phyloP scores from a whole-genome alignment of 2,888 invertebrate genomes.

The Tipula lateralis region DNA sequence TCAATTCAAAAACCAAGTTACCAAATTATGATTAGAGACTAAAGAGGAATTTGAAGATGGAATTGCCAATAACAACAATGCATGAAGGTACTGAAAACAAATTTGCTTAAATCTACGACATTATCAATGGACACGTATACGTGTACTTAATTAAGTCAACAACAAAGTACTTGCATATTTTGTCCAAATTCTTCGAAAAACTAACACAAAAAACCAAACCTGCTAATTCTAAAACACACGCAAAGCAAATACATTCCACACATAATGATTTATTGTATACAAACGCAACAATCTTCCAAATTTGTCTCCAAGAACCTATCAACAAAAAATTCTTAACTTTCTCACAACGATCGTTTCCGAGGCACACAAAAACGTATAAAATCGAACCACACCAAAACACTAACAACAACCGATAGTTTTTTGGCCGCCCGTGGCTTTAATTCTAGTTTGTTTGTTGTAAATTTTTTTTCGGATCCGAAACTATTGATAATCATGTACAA shows the following conservation, averaged over 20 bases:
- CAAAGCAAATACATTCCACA: not conserved
- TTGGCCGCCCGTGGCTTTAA: constrained; percentile 5
- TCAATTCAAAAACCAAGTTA: too few species aligned
- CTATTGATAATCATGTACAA: constrained; percentile 4
- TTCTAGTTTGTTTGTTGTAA: not conserved
- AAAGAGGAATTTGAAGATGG: too few species aligned
- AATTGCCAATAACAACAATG: too few species aligned
- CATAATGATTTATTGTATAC: not conserved
- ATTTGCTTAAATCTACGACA: too few species aligned
- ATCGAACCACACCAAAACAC: not conserved
- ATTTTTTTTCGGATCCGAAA: not conserved
- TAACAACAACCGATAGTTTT: too few species aligned
- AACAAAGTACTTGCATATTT: too few species aligned
- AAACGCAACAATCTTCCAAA: not conserved
- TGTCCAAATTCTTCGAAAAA: not conserved
- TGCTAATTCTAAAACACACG: not conserved
- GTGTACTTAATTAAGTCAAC: too few species aligned
- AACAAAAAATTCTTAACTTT: constrained; percentile 2
- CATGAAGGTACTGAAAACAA: too few species aligned
- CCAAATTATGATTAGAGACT: too few species aligned
- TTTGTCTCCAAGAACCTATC: not conserved
- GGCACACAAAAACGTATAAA: not conserved
- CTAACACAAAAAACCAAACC: not conserved
- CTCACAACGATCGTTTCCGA: not conserved
- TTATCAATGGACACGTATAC: too few species aligned